A percentile compares a stretch with the other conserved stretches of the same genome.
These are phyloP conservation scores for Eremophila alpestris DNA, from an alignment of 2,797 vertebrate species.

Conservation along the genomic window DNA sequence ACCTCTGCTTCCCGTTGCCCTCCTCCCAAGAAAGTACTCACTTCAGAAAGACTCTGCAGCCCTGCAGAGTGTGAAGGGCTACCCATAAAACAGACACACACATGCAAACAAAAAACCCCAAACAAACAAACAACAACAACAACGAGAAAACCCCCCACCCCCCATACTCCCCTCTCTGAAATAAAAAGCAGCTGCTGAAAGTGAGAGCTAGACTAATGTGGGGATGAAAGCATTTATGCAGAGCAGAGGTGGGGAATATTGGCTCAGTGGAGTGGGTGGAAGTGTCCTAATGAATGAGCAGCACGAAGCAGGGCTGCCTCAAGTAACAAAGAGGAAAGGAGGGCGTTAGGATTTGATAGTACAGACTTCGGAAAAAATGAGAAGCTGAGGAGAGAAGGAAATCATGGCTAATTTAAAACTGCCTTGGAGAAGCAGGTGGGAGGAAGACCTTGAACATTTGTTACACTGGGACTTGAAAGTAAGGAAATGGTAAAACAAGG, in stretches of 20 bases:
- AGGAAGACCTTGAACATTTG: constrained; percentile 48
- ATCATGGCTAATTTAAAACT: constrained; percentile 51
- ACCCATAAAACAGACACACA: background rate
- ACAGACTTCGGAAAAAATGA: constrained; percentile 15
- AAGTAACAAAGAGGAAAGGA: constrained; percentile 59
- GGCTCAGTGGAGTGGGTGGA: constrained; percentile 32
- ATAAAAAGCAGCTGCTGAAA: constrained; percentile 43
- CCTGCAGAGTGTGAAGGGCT: background rate
- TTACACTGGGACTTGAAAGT: constrained; percentile 16
- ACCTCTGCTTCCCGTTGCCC: background rate
- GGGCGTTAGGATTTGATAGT: background rate
- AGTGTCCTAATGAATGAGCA: constrained; percentile 56
- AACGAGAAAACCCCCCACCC: background rate
- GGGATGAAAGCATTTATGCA: constrained; percentile 29
- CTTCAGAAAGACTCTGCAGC: background rate
- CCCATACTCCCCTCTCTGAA: background rate
- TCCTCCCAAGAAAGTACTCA: background rate
- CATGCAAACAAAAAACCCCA: background rate
- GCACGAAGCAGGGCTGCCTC: background rate
- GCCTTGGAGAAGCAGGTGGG: constrained; percentile 51
- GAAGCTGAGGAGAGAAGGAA: constrained; percentile 31
- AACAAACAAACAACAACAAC: background rate
- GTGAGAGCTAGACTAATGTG: background rate
- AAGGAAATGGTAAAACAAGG: constrained; percentile 60
- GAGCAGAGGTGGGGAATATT: constrained; percentile 50